A percentile compares a stretch with the other conserved stretches of the same genome.
Conservation (phyloP, 2,888 invertebrate species). For the Blastobasis adustella region DNA sequence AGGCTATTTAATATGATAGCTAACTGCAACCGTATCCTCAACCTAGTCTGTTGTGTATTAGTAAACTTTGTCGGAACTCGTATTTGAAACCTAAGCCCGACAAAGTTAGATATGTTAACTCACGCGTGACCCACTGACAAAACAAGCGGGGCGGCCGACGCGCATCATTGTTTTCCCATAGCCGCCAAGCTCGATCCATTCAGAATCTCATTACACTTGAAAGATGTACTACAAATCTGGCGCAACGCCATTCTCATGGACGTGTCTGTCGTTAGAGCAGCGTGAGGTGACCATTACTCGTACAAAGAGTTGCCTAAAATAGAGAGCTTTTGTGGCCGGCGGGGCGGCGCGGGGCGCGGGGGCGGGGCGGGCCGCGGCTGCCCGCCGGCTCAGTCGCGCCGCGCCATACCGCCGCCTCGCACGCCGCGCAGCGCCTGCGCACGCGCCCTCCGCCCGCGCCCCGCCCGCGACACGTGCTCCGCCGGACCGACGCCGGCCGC, state of each 20-base stretch:
- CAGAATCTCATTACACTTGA: constrained; percentile 72
- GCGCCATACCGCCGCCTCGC: constrained; percentile 65
- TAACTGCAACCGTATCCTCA: no score
- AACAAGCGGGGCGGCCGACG: constrained; percentile 42
- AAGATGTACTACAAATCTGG: constrained; percentile 69
- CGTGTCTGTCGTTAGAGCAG: constrained; percentile 72
- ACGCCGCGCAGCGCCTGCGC: constrained; percentile 60
- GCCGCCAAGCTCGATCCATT: constrained; percentile 52
- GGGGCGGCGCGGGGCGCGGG: constrained; percentile 50
- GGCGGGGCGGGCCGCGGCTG: constrained; percentile 66
- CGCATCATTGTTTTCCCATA: constrained; percentile 68
- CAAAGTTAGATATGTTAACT: not conserved
- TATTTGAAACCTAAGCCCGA: no score
- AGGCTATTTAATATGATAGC: no score
- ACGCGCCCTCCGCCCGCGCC: constrained; percentile 52
- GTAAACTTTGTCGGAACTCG: no score
- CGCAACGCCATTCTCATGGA: constrained; percentile 70
- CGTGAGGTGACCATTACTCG: constrained; percentile 74
- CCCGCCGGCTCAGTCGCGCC: constrained; percentile 69
- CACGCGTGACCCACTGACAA: constrained; percentile 61
- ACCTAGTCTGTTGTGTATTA: no score
- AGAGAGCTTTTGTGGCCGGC: constrained; percentile 74
- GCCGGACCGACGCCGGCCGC: constrained; percentile 20
- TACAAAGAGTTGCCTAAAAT: constrained; percentile 76
- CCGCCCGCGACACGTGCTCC: constrained; percentile 50